These are phyloP conservation scores for Lepidochitona cinerea DNA, from an alignment of 2,888 invertebrate genomes.

Conservation along the genomic window DNA sequence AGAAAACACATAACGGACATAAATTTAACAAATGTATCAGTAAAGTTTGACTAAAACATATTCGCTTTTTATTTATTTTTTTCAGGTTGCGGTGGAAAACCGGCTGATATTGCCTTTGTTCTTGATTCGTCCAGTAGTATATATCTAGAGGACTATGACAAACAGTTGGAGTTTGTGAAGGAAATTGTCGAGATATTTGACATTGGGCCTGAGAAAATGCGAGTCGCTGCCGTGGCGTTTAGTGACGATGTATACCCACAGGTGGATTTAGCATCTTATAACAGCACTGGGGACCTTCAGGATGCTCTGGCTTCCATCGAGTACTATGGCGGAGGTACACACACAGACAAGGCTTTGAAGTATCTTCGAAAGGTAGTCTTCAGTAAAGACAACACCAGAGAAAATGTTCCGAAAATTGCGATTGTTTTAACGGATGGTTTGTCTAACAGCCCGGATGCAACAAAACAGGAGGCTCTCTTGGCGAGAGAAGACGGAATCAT, in stretches of 20 bases:
- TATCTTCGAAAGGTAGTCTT: background rate
- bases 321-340: background rate
- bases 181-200: conserved; percentile 45
- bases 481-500: conserved; percentile 50
- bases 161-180: conserved; percentile 42
- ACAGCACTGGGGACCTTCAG: background rate
- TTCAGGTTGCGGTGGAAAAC: background rate
- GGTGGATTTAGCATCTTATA: background rate
- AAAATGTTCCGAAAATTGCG: conserved; percentile 46
- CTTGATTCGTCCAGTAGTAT: conserved; percentile 49
- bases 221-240: conserved; percentile 50
- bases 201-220: conserved; percentile 43
- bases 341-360: background rate
- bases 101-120: conserved; percentile 40
- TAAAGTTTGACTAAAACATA: too few species aligned
- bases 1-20: too few species aligned
- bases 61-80: too few species aligned
- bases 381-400: conserved; percentile 16
- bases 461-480: conserved; percentile 41
- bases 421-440: conserved; percentile 61
- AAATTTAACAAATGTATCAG: too few species aligned
- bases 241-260: conserved; percentile 10
- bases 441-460: conserved; percentile 43
- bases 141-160: conserved; percentile 41
- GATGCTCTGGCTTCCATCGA: background rate